phyloP scores from a whole-genome alignment of 1,140 invertebrate species.

The Listronotus oregonensis region DNA sequence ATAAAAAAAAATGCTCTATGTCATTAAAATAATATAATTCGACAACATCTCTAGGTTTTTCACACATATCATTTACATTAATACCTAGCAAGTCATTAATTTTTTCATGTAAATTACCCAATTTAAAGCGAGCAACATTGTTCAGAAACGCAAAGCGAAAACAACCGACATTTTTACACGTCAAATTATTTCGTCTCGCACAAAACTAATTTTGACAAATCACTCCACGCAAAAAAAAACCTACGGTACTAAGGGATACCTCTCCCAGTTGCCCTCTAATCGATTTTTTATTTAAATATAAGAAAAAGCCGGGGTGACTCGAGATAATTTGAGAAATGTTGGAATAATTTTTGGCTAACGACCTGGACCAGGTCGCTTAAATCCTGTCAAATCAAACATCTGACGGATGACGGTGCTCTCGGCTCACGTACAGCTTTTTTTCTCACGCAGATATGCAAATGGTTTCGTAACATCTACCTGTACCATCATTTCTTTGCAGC shows the following conservation, averaged over 20 bases:
- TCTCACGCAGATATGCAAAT: conserved; percentile 41
- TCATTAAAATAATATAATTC: background rate
- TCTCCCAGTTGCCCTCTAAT: conserved; percentile 26
- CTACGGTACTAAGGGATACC: background rate
- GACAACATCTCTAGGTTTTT: background rate
- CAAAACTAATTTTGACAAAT: conserved; percentile 46
- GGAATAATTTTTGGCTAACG: conserved; percentile 21
- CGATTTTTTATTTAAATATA: conserved; percentile 42
- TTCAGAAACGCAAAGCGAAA: conserved; percentile 14
- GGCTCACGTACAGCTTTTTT: conserved; percentile 24
- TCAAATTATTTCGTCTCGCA: conserved; percentile 41
- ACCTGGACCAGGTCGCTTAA: background rate
- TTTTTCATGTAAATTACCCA: conserved; percentile 21
- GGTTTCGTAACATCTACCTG: conserved; percentile 6
- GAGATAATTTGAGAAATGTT: conserved; percentile 10
- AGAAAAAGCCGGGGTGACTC: background rate
- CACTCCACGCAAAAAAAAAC: conserved; percentile 31
- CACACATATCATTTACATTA: conserved; percentile 11
- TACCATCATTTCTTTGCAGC: conserved; percentile 11
- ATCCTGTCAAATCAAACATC: conserved; percentile 21
- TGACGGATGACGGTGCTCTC: conserved; percentile 28
- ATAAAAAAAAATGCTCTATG: too few species aligned
- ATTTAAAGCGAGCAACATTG: conserved; percentile 20
- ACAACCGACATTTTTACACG: conserved; percentile 29
- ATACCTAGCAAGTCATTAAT: conserved; percentile 13